Base-by-base conservation (phyloP, 2,888 invertebrate species). In the Chromoteleia sp. region DNA sequence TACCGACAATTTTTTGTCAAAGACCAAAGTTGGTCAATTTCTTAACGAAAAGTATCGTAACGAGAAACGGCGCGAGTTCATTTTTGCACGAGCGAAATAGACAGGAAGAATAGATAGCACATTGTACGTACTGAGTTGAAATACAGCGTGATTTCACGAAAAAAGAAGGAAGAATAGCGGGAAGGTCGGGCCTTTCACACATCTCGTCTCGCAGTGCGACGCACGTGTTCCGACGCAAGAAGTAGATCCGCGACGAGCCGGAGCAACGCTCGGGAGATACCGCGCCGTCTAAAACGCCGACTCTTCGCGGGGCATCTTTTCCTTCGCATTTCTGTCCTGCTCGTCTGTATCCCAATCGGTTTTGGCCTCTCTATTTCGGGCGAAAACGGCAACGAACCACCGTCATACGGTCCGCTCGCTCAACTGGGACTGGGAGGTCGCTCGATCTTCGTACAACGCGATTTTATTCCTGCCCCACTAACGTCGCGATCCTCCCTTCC, bases 401-500 rank as follows among this genome's bases (percentile, higher is more conserved):
- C 73, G 79, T 67, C 79, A 58, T 65, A 48, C 73, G 50, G 68
- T 45, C 67, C 68, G 61, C 50, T 67, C 79, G 79, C 79, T 79
- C 73, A 61, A 79, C 79, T 79, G 56, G 68, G 61, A 71, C 71
- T 76, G 59, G 76, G 68, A 52, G 76, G 58, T 25, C 52, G 70
- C 50, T 70, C 58, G 65, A 39, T 70, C 79, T 67, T 52, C 68
- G 36, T 41, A 52, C 59, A 33, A 43, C 45, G 48, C 54, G 79
- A 79, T 61, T 79, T 79, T 79, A 79, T 79, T 74, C 79, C 41
- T 71, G 65, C 79, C 79, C 79, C 74, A 74, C 79, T 76, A 76
- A 76, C 75, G 63, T 68, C 58, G 41, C 58, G 41, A 48, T 65
- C 52, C 70, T 78, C 78, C 78, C 71, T 71, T 50, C 78, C 65